Percentiles rank a stretch among this genome's conserved stretches.
Conservation (phyloP, 2,888 invertebrate genomes). For the Zele albiditarsus region DNA sequence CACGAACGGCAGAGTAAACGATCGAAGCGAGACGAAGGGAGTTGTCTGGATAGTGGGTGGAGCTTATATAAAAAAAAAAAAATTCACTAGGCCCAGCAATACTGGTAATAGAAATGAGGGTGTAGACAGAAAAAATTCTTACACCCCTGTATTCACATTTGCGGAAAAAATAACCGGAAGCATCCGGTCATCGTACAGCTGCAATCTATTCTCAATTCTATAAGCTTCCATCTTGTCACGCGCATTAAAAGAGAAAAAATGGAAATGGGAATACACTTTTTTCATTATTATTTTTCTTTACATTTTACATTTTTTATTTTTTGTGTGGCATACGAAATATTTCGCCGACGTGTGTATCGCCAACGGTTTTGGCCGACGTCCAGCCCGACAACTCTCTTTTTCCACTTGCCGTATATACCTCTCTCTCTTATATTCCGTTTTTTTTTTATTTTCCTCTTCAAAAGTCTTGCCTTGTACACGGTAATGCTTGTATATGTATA, state of each 20-base stretch:
- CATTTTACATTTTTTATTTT: slow-evolving; percentile 13
- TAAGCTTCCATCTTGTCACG: background rate
- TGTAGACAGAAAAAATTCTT: slow-evolving; percentile 23
- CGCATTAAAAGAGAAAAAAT: background rate
- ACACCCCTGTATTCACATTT: background rate
- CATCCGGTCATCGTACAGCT: slow-evolving; percentile 15
- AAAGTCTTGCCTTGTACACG: background rate
- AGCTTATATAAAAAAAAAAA: slow-evolving; percentile 17
- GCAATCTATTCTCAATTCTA: slow-evolving; percentile 22
- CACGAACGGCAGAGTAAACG: slow-evolving; percentile 5
- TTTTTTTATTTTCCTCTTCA: slow-evolving; percentile 17
- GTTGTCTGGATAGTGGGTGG: slow-evolving; percentile 4
- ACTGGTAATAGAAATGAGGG: slow-evolving; percentile 36
- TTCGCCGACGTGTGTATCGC: slow-evolving; percentile 46
- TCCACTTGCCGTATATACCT: slow-evolving; percentile 8
- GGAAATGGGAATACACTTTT: background rate
- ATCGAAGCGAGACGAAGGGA: background rate
- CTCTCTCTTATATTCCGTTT: background rate
- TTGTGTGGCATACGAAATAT: slow-evolving; percentile 44
- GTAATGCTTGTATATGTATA: background rate
- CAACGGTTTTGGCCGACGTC: slow-evolving; percentile 48
- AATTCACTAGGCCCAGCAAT: slow-evolving; percentile 19
- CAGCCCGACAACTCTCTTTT: slow-evolving; percentile 40
- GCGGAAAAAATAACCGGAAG: background rate
- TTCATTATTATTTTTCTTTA: background rate